These are phyloP conservation scores for Megaleporinus macrocephalus DNA, from an alignment of 2,113 vertebrate genomes.

Conservation along the genomic window DNA sequence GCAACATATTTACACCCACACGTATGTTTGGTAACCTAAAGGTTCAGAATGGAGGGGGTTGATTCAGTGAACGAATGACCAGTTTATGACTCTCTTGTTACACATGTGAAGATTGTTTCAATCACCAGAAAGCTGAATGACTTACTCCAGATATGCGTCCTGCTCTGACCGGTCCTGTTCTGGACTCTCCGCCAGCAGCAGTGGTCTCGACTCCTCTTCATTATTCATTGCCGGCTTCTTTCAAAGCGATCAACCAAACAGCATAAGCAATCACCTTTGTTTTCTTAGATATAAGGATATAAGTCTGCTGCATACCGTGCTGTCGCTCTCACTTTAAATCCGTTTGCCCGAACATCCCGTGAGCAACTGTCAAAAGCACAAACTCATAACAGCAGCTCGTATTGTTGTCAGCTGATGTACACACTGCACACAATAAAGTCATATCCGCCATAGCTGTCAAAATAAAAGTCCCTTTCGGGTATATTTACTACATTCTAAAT, in stretches of 20 bases:
- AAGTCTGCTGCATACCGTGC: neutral
- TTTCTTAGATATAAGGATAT: neutral
- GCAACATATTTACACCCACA: no score
- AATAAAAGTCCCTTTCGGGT: slow-evolving; percentile 57
- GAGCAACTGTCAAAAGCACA: neutral
- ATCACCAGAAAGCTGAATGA: neutral
- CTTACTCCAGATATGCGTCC: slow-evolving; percentile 74
- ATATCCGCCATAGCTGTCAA: slow-evolving; percentile 61
- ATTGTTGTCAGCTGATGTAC: slow-evolving; percentile 68
- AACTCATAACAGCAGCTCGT: slow-evolving; percentile 9
- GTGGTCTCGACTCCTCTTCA: slow-evolving; percentile 66
- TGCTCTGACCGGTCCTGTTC: slow-evolving; percentile 63
- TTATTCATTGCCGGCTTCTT: slow-evolving; percentile 64
- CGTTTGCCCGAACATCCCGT: neutral
- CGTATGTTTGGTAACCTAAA: no score
- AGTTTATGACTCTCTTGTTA: neutral
- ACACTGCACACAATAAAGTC: slow-evolving; percentile 1
- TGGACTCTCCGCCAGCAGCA: slow-evolving; percentile 65
- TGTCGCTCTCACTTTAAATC: neutral
- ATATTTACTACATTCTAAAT: neutral
- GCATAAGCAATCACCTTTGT: neutral
- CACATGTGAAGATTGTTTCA: neutral
- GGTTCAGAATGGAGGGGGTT: neutral
- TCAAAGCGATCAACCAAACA: neutral
- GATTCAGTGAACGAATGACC: neutral